Evolutionary conservation across 1,140 invertebrate species (phyloP), one percentile per base, ranked within the genome.

Genomic region (Drosophila sulfurigaster): DNA sequence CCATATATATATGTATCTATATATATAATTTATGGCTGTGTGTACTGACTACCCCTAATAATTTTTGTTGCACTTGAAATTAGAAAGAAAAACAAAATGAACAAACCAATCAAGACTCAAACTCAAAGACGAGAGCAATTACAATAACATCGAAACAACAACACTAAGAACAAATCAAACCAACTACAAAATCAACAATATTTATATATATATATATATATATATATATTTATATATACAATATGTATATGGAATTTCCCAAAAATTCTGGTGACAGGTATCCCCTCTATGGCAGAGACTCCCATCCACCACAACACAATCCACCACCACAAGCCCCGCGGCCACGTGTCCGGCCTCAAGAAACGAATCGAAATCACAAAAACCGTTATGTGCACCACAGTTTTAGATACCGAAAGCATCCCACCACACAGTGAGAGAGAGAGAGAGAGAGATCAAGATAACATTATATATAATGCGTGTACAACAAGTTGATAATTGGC

Each of bases 401-500:
- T 10, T 58, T 51, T 16, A 70, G 59, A 70, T 49, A 58, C 45
- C 46, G 20, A 48, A 70, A 67, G 46, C 56, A 63, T 67, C 54
- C 63, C 46, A 38, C 49, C 10, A 57, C 30, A 63, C 49, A 63
- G 25, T 62, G 68, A 65, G 48, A 10, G 32, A 38, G 7, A 38
- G 35, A 38, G 35, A 38, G 35, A 38, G 35, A 38, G 35, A 75
- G 65, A 82, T 82, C 88, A 80, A 92, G 85, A 91, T 80, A 92
- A 70, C 91, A 92, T 92, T 92, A 92, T 92, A 92, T 91, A 87
- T 83, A 89, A 92, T 92, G 91, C 91, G 91, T 92, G 91, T 91
- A 88, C 75, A 92, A 90, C 75, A 92, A 88, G 75, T 81, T 79
- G 73, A 89, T 75, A 59, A 78, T 72, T 67, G 46, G 71, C 70